A percentile compares a stretch with the other conserved stretches of the same genome.
phyloP scores from a whole-genome alignment of 2,113 vertebrate genomes.

The mouse (Mus musculus) region DNA sequence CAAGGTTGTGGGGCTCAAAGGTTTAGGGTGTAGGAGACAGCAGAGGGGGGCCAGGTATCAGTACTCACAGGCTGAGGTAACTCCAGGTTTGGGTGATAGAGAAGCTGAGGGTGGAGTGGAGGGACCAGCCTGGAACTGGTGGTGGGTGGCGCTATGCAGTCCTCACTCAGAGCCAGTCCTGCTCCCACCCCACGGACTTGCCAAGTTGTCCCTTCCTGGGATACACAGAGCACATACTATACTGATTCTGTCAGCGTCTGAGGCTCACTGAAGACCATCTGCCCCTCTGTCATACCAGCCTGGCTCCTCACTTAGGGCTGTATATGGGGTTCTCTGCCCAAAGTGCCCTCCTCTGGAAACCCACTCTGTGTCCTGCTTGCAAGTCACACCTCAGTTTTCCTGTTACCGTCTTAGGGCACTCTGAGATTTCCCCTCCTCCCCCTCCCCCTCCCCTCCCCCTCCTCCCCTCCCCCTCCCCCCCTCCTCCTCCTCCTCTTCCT shows the following conservation, averaged over 20 bases:
- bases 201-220: not conserved
- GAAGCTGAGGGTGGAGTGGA: not conserved
- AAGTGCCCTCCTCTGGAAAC: not conserved
- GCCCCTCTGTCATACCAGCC: fast-evolving
- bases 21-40: not conserved
- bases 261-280: not conserved
- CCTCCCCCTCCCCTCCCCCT: too few species aligned
- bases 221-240: not conserved
- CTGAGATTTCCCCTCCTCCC: not conserved
- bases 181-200: not conserved
- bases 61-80: not conserved
- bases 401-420: not conserved
- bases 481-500: too few species aligned
- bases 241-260: not conserved
- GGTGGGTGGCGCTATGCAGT: not conserved
- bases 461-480: too few species aligned
- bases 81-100: not conserved
- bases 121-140: not conserved
- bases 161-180: not conserved
- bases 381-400: not conserved
- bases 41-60: not conserved
- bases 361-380: not conserved
- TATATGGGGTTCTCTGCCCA: not conserved
- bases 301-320: not conserved
- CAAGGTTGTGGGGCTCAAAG: not conserved